These are phyloP conservation scores for Pentalonia nigronervosa DNA, from an alignment of 1,140 invertebrate genomes.

Conservation along the genomic window DNA sequence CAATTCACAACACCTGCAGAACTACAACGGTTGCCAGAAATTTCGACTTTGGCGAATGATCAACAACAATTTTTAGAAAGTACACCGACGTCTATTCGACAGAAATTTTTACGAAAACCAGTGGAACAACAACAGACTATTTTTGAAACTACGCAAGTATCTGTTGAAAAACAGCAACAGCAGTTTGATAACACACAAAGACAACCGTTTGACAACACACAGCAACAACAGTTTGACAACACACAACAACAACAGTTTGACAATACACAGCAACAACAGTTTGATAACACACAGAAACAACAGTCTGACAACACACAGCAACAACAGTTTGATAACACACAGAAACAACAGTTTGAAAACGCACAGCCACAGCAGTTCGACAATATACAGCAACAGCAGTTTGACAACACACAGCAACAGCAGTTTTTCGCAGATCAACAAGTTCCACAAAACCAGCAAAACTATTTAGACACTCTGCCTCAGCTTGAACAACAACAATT, in stretches of 20 bases:
- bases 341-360: neutral
- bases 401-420: constrained; percentile 31
- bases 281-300: neutral
- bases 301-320: neutral
- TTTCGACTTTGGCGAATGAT: neutral
- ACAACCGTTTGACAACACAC: neutral
- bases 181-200: neutral
- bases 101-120: constrained; percentile 29
- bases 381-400: neutral
- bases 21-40: constrained; percentile 45
- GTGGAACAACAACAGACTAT: neutral
- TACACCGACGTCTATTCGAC: neutral
- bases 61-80: constrained; percentile 20
- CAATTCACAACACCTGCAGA: constrained; percentile 40
- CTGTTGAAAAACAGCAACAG: neutral
- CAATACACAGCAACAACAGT: neutral
- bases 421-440: constrained; percentile 49
- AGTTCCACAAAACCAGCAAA: constrained; percentile 7
- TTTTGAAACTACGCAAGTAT: constrained; percentile 12
- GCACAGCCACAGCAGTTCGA: neutral
- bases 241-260: neutral
- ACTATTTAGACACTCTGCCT: constrained; percentile 2
- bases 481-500: constrained; percentile 18
- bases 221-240: neutral
- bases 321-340: neutral